Base-by-base conservation (phyloP, 2,888 invertebrate genomes). In the Octonoba sinensis region DNA sequence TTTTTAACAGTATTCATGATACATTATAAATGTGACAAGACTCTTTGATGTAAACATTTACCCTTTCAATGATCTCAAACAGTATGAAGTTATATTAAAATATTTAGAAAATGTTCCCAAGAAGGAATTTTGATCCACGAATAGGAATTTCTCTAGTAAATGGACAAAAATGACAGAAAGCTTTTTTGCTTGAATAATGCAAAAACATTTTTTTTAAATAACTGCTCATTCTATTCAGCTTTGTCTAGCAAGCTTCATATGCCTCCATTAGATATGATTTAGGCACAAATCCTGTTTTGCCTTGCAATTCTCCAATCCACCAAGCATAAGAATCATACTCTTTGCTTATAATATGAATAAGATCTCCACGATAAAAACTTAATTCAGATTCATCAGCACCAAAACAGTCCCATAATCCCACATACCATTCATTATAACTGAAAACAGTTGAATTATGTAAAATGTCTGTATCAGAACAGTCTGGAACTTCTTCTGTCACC, bases 221-320 rank as follows among this genome's bases (percentile, higher is more conserved):
- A 36, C 3, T 36, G 8, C 8, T 8, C 36, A 36, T 36, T 36
- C 36, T 11, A 36, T 36, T 36, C 36, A 36, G 36, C 1, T 36
- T 36, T 1, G 6, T 46, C 67, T 47, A 83, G 51, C 46, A 78
- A 46, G 46, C 36, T 74, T 84, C 84, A 64, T 84, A 83, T 15
- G 84, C 84, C 72, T 84, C 84, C 83, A 84, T 84, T 18, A 84
- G 59, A 64, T 83, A 84, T 4, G 78, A 71, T 47, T 84, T 84
- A 1, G 84, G 84, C 15, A 84, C 84, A 56, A 79, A 79, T 36
- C 84, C 84, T 11, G 79, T 51, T 75, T 81, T 83, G 1, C 82
- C 82, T 49, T 82, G 60, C 27, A 79, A 47, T 51, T 78, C 71
- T n/a, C 82, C 84, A 36, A 83, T 54, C 84, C 84, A 84, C 84